Evolutionary conservation across 2,797 vertebrate species (phyloP).

Genomic region (Brotula barbata): DNA sequence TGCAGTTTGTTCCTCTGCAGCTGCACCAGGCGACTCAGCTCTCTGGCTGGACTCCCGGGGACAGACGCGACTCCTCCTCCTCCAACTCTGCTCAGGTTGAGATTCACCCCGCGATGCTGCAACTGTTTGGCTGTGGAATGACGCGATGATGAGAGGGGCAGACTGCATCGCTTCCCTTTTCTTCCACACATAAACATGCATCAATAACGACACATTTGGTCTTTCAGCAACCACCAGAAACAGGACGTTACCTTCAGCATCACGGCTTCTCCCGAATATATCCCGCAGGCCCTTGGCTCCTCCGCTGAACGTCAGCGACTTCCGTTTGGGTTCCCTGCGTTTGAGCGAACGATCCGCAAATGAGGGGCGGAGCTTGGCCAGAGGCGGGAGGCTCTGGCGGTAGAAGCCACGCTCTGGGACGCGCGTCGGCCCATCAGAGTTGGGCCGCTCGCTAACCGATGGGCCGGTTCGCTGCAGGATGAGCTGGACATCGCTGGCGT

Average conservation of each 20-base stretch:
- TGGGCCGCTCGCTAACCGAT: slow-evolving; percentile 88
- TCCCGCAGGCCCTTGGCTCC: slow-evolving; percentile 90
- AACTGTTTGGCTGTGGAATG: slow-evolving; percentile 74
- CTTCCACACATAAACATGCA: too few relatives aligned
- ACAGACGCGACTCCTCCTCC: slow-evolving; percentile 54
- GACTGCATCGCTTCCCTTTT: too few relatives aligned
- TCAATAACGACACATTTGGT: too few relatives aligned
- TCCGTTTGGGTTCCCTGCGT: slow-evolving; percentile 92
- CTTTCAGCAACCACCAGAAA: not conserved
- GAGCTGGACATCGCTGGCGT: slow-evolving; percentile 94
- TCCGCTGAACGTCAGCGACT: slow-evolving; percentile 92
- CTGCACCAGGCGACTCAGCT: slow-evolving; percentile 87
- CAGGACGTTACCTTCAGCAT: slow-evolving; percentile 75
- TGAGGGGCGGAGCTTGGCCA: slow-evolving; percentile 87
- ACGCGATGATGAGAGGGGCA: not conserved
- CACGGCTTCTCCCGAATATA: slow-evolving; percentile 89
- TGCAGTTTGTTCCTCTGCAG: slow-evolving; percentile 91
- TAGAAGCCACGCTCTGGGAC: slow-evolving; percentile 88
- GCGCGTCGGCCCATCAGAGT: slow-evolving; percentile 82
- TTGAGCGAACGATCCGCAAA: slow-evolving; percentile 85
- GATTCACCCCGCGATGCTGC: slow-evolving; percentile 77
- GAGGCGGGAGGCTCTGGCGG: slow-evolving; percentile 90
- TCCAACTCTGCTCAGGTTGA: slow-evolving; percentile 73
- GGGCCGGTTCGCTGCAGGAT: slow-evolving; percentile 92
- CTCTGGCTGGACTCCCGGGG: slow-evolving; percentile 76